These are phyloP conservation scores for Florisuga fusca DNA, from an alignment of 2,797 vertebrate species.

Conservation along the genomic window DNA sequence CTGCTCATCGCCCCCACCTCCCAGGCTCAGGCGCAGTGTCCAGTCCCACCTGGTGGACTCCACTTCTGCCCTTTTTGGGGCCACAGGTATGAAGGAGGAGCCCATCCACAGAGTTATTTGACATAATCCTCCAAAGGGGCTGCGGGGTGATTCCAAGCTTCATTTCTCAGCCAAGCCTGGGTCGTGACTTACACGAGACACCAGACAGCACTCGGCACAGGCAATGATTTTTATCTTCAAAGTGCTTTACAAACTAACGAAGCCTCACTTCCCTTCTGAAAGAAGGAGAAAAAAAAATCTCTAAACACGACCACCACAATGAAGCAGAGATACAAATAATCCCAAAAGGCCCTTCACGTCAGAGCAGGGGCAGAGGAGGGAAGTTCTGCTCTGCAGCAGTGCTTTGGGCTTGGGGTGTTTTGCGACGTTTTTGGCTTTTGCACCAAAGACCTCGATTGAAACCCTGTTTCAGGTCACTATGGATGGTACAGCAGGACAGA, in stretches of 20 bases:
- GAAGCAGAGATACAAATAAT: constrained; percentile 2
- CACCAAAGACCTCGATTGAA: neutral
- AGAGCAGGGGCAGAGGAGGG: neutral
- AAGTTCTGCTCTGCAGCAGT: neutral
- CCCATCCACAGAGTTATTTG: neutral
- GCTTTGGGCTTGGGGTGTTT: neutral
- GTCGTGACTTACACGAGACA: neutral
- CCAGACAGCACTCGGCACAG: neutral
- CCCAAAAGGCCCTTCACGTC: neutral
- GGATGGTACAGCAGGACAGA: neutral
- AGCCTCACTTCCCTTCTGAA: neutral
- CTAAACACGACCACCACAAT: neutral
- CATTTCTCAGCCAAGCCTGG: neutral
- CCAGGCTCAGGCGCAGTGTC: fast-evolving
- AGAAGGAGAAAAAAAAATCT: neutral
- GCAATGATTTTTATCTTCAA: constrained; percentile 18
- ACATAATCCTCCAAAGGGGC: neutral
- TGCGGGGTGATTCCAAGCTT: neutral
- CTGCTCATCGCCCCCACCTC: fast-evolving
- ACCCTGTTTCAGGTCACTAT: neutral
- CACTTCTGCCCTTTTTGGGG: neutral
- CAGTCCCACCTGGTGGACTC: neutral
- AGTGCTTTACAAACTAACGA: constrained; percentile 28
- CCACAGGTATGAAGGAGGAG: neutral
- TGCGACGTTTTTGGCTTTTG: neutral